phyloP scores from a whole-genome alignment of 2,888 invertebrate species.

The Elysia crispata region DNA sequence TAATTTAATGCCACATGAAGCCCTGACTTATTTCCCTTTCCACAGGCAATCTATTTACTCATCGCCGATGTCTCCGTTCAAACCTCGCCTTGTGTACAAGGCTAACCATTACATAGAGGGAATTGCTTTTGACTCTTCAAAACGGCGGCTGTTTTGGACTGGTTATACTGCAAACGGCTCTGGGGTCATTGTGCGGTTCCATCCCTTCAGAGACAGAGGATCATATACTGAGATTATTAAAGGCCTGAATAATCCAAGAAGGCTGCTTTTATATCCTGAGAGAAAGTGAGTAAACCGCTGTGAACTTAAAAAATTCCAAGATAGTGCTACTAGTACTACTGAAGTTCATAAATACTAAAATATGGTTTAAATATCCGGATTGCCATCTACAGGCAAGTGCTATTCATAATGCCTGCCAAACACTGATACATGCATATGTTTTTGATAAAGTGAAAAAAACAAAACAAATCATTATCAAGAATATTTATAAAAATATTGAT shows the following conservation, averaged over 20 bases:
- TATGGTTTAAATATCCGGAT: too few species aligned
- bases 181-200: slow-evolving; percentile 62
- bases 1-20: too few species aligned
- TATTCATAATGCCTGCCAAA: too few species aligned
- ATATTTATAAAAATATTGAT: too few species aligned
- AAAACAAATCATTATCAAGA: too few species aligned
- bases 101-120: slow-evolving; percentile 59
- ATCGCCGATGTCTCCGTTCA: slow-evolving; percentile 57
- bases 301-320: too few species aligned
- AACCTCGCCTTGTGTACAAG: slow-evolving; percentile 59
- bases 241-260: slow-evolving; percentile 60
- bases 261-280: slow-evolving; percentile 59
- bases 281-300: slow-evolving; percentile 62
- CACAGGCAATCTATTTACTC: slow-evolving; percentile 56
- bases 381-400: too few species aligned
- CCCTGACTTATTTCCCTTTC: too few species aligned
- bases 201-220: slow-evolving; percentile 55
- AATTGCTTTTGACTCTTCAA: slow-evolving; percentile 58
- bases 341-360: too few species aligned
- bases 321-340: too few species aligned
- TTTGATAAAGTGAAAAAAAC: too few species aligned
- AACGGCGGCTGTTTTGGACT: slow-evolving; percentile 66
- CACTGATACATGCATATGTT: too few species aligned
- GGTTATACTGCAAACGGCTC: slow-evolving; percentile 54
- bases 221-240: slow-evolving; percentile 59